These are phyloP conservation scores for Bruchidius siliquastri DNA, from an alignment of 2,888 invertebrate genomes.

Conservation along the genomic window DNA sequence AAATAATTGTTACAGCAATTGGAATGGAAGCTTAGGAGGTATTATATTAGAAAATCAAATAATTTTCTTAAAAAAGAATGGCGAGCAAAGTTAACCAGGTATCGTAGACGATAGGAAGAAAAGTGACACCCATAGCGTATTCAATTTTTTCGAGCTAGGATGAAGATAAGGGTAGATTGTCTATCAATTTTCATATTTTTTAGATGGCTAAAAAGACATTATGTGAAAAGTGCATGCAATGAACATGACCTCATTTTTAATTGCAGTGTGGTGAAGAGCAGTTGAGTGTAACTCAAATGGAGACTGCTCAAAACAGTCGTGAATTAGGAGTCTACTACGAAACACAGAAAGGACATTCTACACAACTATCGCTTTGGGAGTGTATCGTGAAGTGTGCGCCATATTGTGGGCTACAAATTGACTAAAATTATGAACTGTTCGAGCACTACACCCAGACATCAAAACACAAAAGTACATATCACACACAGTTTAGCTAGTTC, in stretches of 20 bases:
- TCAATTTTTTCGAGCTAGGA: no score
- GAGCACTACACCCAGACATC: background rate
- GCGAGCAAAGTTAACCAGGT: no score
- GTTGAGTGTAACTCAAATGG: background rate
- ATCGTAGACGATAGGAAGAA: no score
- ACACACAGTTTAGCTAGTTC: background rate
- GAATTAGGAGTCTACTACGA: background rate
- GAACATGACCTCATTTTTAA: background rate
- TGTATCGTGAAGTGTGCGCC: background rate
- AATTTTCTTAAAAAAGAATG: no score
- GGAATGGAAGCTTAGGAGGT: no score
- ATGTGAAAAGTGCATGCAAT: no score
- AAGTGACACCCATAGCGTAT: no score
- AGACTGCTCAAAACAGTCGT: background rate
- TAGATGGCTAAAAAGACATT: no score
- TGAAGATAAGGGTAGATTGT: no score
- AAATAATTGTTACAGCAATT: no score
- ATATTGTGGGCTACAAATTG: background rate
- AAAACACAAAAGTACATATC: conserved; percentile 18
- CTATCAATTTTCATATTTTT: no score
- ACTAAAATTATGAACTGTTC: background rate
- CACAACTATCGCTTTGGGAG: background rate
- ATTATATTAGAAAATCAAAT: no score
- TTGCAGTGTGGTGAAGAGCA: background rate
- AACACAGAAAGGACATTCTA: conserved; percentile 6